Evolutionary conservation across 2,113 vertebrate genomes (phyloP), one percentile per base, ranked within the genome.

Genomic region (Eptatretus burgeri): DNA sequence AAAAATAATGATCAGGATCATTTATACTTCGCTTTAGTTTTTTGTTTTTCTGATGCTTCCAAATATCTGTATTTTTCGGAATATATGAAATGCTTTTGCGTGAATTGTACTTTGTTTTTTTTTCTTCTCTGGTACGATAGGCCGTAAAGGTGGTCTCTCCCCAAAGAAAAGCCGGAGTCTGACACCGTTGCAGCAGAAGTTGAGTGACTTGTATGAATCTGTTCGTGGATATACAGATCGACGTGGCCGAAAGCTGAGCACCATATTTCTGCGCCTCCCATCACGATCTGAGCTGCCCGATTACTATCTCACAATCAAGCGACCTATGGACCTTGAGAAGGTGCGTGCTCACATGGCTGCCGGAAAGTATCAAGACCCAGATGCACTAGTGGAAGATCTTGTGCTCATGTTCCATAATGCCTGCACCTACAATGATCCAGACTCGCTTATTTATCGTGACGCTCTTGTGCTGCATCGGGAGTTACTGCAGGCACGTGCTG

Each of bases 341-440:
- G 81, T 98, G 71, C 80, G 82, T 74, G 89, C 81, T 68, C 89
- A 98, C 71, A 94, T 98, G 84, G 79, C 96, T 80, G 79, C 88
- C 53, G 95, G 94, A 67, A 98, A 98, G 66, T 98, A 93, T 75
- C 91, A 96, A 74, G 89, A 98, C 64, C 82, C 96, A 13, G 91
- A 98, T 64, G 85, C 85, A 10, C 82, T 98, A 76, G 88, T 93
- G 63, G 91, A 98, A 67, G 91, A 98, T 76, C 79, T 96, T 14
- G 89, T 93, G 65, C 82, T 93, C 72, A 98, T 98, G 91, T 98
- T 98, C 76, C 95, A 98, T 72, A 98, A 98, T 0, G 91, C 91
- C 5, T 98, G 91, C 68, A 98, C 91, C 0, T 98, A 98, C 67
- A 98, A 98, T 1, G 91, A 98, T 67, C 91, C 91, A 0, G 85